Percentiles rank a stretch among this genome's conserved stretches.
phyloP scores from a whole-genome alignment of 1,140 invertebrate genomes.

The Macrobrachium nipponense region DNA sequence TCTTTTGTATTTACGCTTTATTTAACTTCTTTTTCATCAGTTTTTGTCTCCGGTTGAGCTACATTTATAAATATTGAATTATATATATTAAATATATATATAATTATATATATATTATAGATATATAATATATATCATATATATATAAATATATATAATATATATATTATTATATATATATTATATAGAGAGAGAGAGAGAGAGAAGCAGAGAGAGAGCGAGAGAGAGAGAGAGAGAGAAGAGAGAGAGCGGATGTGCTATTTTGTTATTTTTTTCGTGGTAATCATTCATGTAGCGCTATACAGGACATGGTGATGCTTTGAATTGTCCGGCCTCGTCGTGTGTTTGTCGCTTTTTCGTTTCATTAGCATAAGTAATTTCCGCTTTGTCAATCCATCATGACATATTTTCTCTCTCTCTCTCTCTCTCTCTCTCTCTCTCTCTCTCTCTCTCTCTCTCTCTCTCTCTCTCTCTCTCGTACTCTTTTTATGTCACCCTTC shows the following conservation, averaged over 20 bases:
- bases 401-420: too few relatives aligned
- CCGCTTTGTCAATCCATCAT: too few relatives aligned
- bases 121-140: constrained; percentile 25
- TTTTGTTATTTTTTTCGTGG: neutral
- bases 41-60: neutral
- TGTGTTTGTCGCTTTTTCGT: too few relatives aligned
- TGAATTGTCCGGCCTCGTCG: too few relatives aligned
- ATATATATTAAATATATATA: constrained; percentile 26
- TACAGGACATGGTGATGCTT: too few relatives aligned
- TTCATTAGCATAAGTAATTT: too few relatives aligned
- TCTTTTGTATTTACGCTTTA: too few relatives aligned
- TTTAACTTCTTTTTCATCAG: too few relatives aligned
- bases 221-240: neutral
- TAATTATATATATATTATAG: constrained; percentile 11
- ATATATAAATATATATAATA: neutral
- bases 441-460: too few relatives aligned
- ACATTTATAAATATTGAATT: neutral
- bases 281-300: neutral
- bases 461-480: too few relatives aligned
- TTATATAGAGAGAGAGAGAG: neutral
- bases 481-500: too few relatives aligned
- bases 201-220: neutral
- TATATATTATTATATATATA: neutral
- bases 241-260: neutral
- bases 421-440: too few relatives aligned